Conservation (phyloP, 2,888 invertebrate genomes). For the Leptura quadrifasciata region DNA sequence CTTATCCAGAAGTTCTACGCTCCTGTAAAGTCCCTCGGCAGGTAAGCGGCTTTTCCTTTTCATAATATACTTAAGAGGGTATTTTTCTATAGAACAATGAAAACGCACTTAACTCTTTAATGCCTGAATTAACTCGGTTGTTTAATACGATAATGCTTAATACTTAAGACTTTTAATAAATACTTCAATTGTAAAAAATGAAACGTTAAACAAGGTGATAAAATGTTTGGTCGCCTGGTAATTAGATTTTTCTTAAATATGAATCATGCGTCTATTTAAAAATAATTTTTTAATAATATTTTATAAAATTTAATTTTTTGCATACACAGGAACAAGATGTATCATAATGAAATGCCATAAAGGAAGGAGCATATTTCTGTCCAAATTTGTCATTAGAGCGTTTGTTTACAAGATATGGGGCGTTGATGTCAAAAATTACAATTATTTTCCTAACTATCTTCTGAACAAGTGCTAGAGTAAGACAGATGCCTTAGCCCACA, state of each 20-base stretch:
- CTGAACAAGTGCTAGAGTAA: no score
- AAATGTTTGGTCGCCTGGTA: neutral
- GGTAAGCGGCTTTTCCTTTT: constrained; percentile 60
- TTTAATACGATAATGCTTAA: constrained; percentile 54
- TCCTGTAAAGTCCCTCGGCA: constrained; percentile 45
- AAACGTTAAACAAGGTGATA: neutral
- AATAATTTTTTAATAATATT: no score
- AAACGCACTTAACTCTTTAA: constrained; percentile 61
- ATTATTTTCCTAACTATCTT: no score
- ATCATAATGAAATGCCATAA: no score
- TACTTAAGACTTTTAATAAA: constrained; percentile 26
- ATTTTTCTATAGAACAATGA: constrained; percentile 60
- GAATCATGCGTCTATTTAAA: no score
- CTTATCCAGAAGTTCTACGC: constrained; percentile 50
- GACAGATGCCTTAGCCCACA: no score
- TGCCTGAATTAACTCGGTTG: constrained; percentile 55
- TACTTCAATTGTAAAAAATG: neutral
- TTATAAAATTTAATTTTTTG: no score
- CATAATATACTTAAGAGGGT: constrained; percentile 55
- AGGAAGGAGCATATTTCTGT: no score
- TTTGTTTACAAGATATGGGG: no score
- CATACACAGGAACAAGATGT: no score
- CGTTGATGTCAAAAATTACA: no score
- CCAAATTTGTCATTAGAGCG: no score
- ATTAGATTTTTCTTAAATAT: neutral